Conservation (phyloP, 2,113 vertebrate genomes). For the Eidolon helvum region DNA sequence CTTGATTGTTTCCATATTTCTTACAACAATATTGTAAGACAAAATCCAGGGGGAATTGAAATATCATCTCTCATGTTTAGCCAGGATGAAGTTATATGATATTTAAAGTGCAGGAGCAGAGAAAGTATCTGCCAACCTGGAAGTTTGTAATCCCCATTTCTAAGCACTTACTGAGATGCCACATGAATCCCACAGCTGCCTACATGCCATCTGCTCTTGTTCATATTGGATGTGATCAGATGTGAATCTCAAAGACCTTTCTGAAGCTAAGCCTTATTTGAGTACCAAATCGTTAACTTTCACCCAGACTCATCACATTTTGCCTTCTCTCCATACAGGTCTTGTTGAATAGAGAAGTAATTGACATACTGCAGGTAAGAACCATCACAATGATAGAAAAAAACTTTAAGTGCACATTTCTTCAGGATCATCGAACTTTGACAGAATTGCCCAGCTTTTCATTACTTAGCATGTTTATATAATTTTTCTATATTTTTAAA, state of each 20-base stretch:
- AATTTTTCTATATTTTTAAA: neutral
- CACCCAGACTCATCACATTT: conserved; percentile 46
- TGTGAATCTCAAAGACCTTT: conserved; percentile 74
- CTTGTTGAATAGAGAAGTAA: conserved; percentile 55
- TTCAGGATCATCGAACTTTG: neutral
- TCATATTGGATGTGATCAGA: conserved; percentile 24
- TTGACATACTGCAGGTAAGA: neutral
- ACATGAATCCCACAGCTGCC: conserved; percentile 71
- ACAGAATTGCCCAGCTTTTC: conserved; percentile 5
- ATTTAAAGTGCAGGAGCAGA: conserved; percentile 51
- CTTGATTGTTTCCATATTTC: conserved; percentile 63
- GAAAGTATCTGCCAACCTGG: conserved; percentile 69
- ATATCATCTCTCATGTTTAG: conserved; percentile 59
- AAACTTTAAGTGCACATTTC: conserved; percentile 22
- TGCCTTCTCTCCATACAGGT: neutral
- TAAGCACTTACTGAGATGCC: conserved; percentile 54
- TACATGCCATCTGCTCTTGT: conserved; percentile 67
- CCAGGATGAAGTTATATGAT: conserved; percentile 68
- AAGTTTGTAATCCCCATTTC: conserved; percentile 71
- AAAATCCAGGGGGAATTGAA: conserved; percentile 56
- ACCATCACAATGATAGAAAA: neutral
- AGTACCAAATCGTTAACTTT: conserved; percentile 57
- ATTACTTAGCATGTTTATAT: neutral
- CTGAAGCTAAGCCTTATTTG: conserved; percentile 54
- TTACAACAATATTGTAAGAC: conserved; percentile 24